Base-by-base conservation (phyloP, 2,888 invertebrate species). In the Coleophora deauratella region DNA sequence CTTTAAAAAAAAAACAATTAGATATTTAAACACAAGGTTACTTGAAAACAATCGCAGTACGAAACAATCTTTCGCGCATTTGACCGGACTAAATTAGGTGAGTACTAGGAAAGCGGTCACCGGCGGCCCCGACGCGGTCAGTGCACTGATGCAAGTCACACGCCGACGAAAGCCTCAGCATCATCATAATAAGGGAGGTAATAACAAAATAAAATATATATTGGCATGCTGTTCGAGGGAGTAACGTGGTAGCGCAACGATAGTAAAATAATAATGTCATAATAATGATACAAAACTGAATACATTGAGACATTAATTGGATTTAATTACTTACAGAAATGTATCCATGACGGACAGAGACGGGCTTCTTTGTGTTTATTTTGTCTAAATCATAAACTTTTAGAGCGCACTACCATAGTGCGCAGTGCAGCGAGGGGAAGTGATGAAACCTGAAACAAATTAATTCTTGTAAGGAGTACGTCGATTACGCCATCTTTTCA, bases 101-200 rank as follows among this genome's bases (percentile, higher is more conserved):
- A 73, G 77, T 79, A 77, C 76, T 66, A 68, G 69, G 76, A 80
- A 72, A 70, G 73, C 70, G 74, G 68, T 67, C 70, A 75, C 73
- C 60, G 71, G 73, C 75, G 74, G 70, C 74, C 70, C 70, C 73
- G 73, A 76, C 80, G 80, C 81, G 81, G 74, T 76, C 85, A 78
- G 78, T 82, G 78, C 75, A 73, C 73, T 72, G 68, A 69, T 72
- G 72, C 62, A 70, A 70, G 74, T 80, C 77, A 79, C 73, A 81
- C 84, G 84, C 76, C 86, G 86, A 86, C 85, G 86, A 86, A 86
- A 86, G 86, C 86, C 86, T 86, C 86, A 79, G 80, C 86, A 85
- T 84, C 78, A 76, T 74, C 67, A 79, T 67, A 70, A 66, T 70
- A 66, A 65, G 58, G 74, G 73, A 62, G 47, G 52, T 50, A 60